These are phyloP conservation scores for Folsomia manolachei DNA, from an alignment of 2,888 invertebrate genomes.

Conservation along the genomic window DNA sequence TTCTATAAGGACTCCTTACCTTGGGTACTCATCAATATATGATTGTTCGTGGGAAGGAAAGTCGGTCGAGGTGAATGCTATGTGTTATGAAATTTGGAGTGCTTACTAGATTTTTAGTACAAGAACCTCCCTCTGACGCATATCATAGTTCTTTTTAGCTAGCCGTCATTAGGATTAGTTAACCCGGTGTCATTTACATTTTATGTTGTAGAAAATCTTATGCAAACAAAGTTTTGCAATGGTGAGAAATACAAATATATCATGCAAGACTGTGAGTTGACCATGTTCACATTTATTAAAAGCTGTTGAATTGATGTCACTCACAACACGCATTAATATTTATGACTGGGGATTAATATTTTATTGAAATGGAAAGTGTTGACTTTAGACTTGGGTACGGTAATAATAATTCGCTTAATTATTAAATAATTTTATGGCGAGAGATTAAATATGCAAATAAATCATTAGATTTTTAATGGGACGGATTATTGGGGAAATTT, in stretches of 20 bases:
- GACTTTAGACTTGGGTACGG: neutral
- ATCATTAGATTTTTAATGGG: too few relatives aligned
- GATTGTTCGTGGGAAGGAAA: neutral
- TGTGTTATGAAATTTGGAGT: conserved; percentile 12
- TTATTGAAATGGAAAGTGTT: neutral
- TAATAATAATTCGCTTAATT: neutral
- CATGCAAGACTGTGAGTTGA: neutral
- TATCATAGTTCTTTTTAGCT: too few relatives aligned
- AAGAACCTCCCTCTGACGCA: neutral
- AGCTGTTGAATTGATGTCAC: too few relatives aligned
- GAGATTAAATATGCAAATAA: too few relatives aligned
- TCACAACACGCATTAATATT: neutral
- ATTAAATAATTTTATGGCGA: too few relatives aligned
- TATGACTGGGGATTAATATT: neutral
- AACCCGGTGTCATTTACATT: neutral
- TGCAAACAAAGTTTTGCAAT: neutral
- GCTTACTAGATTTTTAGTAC: neutral
- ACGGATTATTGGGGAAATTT: too few relatives aligned
- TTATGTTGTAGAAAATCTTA: neutral
- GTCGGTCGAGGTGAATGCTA: conserved; percentile 10
- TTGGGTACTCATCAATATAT: neutral
- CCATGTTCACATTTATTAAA: neutral
- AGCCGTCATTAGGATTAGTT: neutral
- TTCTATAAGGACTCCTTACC: neutral
- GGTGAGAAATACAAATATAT: neutral